Evolutionary conservation across 2,888 invertebrate species (phyloP), one percentile per base, ranked within the genome.

Genomic region (Acleris emargana): DNA sequence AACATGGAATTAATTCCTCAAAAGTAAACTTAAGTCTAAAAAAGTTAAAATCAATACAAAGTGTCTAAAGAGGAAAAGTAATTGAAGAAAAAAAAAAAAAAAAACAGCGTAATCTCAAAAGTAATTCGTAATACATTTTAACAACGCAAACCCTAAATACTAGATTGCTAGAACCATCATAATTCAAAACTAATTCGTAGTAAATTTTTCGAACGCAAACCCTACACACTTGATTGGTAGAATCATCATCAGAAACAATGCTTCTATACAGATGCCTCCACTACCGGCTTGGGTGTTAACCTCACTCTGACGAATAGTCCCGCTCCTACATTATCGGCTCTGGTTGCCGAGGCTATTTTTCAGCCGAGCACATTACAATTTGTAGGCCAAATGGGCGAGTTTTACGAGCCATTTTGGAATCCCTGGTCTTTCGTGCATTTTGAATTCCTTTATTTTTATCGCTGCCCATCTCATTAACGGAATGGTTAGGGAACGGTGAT

Each of bases 251-350:
- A 57, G 57, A 57, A 45, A 57, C 45, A 45, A 22, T 43, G 57
- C 45, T 42, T 25, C 51, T n/a, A 25, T 45, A 45, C 43, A 45
- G 57, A 57, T 20, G 22, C 57, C 57, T 25, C 57, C 45, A 20
- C 47, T n/a, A 45, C 64, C 47, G 45, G 25, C 32, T 53, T 47
- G 64, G 64, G 58, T 58, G 47, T 58, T 63, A 54, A 76, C 71
- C 73, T 73, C 71, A 62, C 73, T 72, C 80, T 82, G 83, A 81
- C 80, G 82, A 84, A 85, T 87, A 79, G 82, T 80, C 77, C 77
- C 72, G 78, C 79, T 77, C 73, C 76, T 81, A 83, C 83, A 86
- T 87, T 88, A 88, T 86, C 86, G 81, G 83, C 73, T 76, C 76
- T 76, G 77, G 78, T 76, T 78, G 77, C 73, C 76, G 60, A 76